Conservation (phyloP, 2,797 vertebrate species). For the Syngnathus acus region DNA sequence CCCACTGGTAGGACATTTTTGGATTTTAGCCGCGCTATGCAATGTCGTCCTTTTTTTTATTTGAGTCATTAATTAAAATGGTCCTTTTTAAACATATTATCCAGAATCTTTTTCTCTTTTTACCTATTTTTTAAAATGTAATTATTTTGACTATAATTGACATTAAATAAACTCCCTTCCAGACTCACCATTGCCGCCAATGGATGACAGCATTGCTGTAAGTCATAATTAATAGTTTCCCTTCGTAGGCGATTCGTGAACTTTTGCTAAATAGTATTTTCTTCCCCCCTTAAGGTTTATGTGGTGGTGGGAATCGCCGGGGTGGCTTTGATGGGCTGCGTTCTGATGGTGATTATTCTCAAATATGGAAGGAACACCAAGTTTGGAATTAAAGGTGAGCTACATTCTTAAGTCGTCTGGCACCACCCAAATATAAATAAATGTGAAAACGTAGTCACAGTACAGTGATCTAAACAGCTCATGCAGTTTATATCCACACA, state of each 20-base stretch:
- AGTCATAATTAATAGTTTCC: constrained; percentile 50
- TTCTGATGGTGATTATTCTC: constrained; percentile 90
- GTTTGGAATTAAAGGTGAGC: constrained; percentile 96
- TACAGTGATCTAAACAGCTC: background rate
- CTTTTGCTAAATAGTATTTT: background rate
- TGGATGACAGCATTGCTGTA: constrained; percentile 88
- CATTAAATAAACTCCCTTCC: constrained; percentile 8
- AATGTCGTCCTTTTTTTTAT: too few species aligned
- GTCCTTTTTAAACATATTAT: too few species aligned
- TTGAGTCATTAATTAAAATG: too few species aligned
- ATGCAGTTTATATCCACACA: background rate
- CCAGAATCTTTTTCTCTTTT: too few species aligned
- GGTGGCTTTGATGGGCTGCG: constrained; percentile 85
- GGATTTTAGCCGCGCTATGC: too few species aligned
- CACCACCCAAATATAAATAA: too few species aligned
- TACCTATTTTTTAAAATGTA: too few species aligned
- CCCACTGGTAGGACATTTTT: constrained; percentile 35
- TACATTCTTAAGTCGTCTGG: background rate
- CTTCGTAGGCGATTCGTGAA: background rate
- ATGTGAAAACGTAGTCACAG: too few species aligned
- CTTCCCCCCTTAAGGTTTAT: constrained; percentile 74
- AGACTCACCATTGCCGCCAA: constrained; percentile 55
- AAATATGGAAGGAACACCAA: constrained; percentile 96
- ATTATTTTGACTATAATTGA: too few species aligned
- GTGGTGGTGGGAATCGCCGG: constrained; percentile 92